phyloP scores from a whole-genome alignment of 1,140 invertebrate species.

The Calliphora vicina region DNA sequence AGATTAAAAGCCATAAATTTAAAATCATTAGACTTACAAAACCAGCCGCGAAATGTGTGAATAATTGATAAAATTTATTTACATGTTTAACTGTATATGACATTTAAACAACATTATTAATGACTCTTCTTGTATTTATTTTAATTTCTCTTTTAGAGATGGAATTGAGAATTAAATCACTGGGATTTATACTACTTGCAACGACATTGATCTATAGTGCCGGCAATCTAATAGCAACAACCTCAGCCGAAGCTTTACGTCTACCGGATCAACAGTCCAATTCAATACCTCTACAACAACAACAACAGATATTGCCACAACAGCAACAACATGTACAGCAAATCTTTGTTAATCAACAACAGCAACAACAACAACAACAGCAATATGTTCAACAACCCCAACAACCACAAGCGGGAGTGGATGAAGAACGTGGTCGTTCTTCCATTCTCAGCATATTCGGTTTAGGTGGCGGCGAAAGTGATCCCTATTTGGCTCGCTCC shows the following conservation, averaged over 20 bases:
- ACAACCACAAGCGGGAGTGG: constrained; percentile 39
- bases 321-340: constrained; percentile 50
- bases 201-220: neutral
- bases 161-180: neutral
- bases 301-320: constrained; percentile 29
- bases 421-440: constrained; percentile 52
- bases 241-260: constrained; percentile 66
- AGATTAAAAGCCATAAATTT: neutral
- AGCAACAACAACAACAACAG: constrained; percentile 48
- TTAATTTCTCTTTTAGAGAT: neutral
- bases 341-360: constrained; percentile 52
- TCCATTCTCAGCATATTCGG: constrained; percentile 78
- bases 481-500: constrained; percentile 76
- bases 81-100: no score
- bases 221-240: neutral
- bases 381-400: constrained; percentile 40
- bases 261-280: constrained; percentile 66
- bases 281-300: constrained; percentile 44
- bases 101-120: neutral
- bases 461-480: constrained; percentile 71
- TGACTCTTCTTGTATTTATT: neutral
- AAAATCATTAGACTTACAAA: neutral
- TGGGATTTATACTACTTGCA: neutral
- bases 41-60: neutral
- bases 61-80: neutral